Evolutionary conservation across 2,797 vertebrate genomes (phyloP).

Genomic region (Petrocephalus schoutedeni): DNA sequence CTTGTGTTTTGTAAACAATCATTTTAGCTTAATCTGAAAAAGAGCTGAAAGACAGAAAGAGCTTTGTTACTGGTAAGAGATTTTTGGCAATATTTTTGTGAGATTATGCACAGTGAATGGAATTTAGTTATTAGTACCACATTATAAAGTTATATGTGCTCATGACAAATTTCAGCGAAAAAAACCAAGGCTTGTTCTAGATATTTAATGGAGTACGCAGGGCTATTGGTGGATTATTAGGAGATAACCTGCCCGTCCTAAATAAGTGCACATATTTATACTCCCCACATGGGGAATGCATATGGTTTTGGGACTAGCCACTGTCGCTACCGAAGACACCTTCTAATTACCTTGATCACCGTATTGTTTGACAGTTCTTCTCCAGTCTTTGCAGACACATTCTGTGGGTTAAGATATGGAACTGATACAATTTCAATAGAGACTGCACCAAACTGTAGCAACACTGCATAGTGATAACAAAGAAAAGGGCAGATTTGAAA

Average conservation of each 20-base stretch:
- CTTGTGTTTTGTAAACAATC: neutral
- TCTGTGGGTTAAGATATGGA: neutral
- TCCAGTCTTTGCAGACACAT: neutral
- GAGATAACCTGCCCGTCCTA: neutral
- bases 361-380: neutral
- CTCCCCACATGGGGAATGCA: neutral
- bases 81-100: neutral
- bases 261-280: neutral
- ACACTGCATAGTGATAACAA: neutral
- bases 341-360: neutral
- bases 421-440: neutral
- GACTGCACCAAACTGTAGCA: neutral
- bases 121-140: neutral
- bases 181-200: neutral
- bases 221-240: neutral
- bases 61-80: neutral
- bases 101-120: neutral
- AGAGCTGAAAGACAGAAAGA: neutral
- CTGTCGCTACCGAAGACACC: too few species aligned
- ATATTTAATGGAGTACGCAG: neutral
- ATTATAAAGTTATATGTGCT: neutral
- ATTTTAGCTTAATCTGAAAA: neutral
- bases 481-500: neutral
- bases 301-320: too few species aligned
- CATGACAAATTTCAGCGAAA: neutral